Base-by-base conservation (phyloP, 2,113 vertebrate genomes). In the Microtus richardsoni region DNA sequence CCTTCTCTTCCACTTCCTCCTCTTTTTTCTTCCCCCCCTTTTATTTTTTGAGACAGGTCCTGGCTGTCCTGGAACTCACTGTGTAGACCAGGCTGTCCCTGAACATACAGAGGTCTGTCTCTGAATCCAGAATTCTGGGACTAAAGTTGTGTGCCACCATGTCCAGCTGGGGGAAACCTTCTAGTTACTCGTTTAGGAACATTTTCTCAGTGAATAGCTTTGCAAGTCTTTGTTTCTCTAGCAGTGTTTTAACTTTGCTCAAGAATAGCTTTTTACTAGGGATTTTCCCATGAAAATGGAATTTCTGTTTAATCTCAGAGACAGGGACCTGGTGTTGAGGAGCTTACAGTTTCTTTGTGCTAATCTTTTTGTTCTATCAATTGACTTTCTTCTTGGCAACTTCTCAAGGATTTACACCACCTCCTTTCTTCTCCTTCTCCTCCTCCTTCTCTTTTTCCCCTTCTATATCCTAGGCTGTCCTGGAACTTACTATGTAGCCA, bases 301-400 rank as follows among this genome's bases (percentile, higher is more conserved):
- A 73, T 71, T 19, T 33, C 49, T 60, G 33, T 68, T 58, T 19
- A 60, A 28, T 60, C 74, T 70, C 68, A 30, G 70, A 62, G 39
- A 70, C 1, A 49, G 33, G n/a, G 54, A 52, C 2, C 36, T 13
- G 5, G 36, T 70, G 49, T 49, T 49, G 22, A 28, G 54, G 33
- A 75, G 28, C n/a, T 54, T 64, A 11, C 12, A 3, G 47, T 68
- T 54, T 68, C 39, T 49, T 68, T 21, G 68, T 62, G 62, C 41
- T 47, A 11, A 19, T 49, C 39, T 62, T 58, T 11, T 68, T 47
- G 58, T 79, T 75, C 77, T 62, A 89, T 41, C 52, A 28, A 44
- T 93, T 70, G 88, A 26, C 16, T 83, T 77, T 88, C 75, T 33
- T 83, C 83, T 88, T 47, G 49, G 39, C 39, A 52, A 39, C 24